Conservation (phyloP, 2,888 invertebrate species). For the Oxyscelio sp. region DNA sequence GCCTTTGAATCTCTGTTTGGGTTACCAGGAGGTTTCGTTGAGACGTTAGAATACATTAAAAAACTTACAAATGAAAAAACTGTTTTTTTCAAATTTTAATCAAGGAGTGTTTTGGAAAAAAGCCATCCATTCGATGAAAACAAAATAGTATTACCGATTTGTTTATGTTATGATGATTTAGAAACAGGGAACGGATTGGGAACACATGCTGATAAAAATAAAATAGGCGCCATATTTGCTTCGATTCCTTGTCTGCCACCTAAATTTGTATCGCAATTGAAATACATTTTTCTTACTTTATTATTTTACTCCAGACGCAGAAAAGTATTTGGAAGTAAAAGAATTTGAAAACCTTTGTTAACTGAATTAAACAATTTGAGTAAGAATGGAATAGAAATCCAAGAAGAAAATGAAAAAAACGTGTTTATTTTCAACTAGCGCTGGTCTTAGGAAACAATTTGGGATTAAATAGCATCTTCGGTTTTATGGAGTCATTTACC, state of each 20-base stretch:
- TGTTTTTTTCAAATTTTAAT: conserved; percentile 30
- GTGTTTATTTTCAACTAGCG: conserved; percentile 25
- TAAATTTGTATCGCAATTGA: background rate
- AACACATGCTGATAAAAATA: conserved; percentile 23
- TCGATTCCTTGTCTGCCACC: conserved; percentile 30
- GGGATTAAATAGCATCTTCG: conserved; percentile 29
- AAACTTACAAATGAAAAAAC: too few species aligned
- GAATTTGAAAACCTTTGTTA: conserved; percentile 11
- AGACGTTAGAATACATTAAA: too few species aligned
- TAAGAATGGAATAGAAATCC: conserved; percentile 5
- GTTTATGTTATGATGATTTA: too few species aligned
- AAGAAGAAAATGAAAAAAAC: background rate
- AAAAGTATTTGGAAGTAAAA: conserved; percentile 27
- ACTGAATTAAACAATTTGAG: background rate
- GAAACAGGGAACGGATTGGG: conserved; percentile 26
- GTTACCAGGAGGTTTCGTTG: too few species aligned
- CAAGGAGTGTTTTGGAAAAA: conserved; percentile 13
- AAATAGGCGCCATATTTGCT: conserved; percentile 13
- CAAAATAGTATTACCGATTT: conserved; percentile 13
- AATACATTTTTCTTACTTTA: conserved; percentile 26
- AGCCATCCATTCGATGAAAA: conserved; percentile 3
- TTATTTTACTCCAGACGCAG: conserved; percentile 30
- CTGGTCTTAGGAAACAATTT: conserved; percentile 39
- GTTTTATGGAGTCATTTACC: conserved; percentile 20
- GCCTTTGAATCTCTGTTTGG: too few species aligned